Evolutionary conservation across 2,888 invertebrate species (phyloP), one percentile per base, ranked within the genome.

Genomic region (Lydus trimaculatus): DNA sequence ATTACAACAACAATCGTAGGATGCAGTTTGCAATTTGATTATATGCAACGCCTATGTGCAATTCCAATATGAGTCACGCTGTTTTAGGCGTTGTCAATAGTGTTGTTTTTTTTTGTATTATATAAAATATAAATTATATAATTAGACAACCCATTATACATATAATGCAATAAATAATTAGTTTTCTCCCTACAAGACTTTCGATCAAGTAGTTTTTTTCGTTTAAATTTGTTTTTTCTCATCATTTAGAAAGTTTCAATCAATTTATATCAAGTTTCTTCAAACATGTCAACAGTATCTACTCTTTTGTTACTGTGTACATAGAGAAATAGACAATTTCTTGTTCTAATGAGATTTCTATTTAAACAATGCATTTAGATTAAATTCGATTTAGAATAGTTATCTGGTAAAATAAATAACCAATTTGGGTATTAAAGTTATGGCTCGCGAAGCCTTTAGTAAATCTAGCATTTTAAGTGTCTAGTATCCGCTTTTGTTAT

Each of bases 131-230:
- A n/a, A n/a, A n/a, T 43, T 43, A 17, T 43, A 43, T 43, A 43
- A n/a, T 43, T 43, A 43, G n/a, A 43, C 43, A 43, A 43, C 43
- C 43, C 43, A 43, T 43, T 43, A 43, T 43, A 43, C 43, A 43
- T 17, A 17, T 17, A n/a, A 43, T 7, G 7, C 1, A 6, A 3
- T 6, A 43, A n/a, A n/a, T n/a, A n/a, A n/a, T n/a, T n/a, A n/a
- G n/a, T n/a, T 43, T n/a, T 17, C 7, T 43, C 7, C 13, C 13
- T 17, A 5, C 0, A n/a, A 43, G 43, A 43, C 43, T 43, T 43
- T 43, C 43, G 17, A 43, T 43, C 11, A 1, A 43, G 6, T 39
- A 15, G 13, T 39, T 39, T 39, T 15, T 39, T 15, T 43, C 11
- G n/a, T 13, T 43, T 43, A n/a, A 43, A 17, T 17, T 17, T 17